Base-by-base conservation (phyloP, 2,113 vertebrate species). In the Alces alces region DNA sequence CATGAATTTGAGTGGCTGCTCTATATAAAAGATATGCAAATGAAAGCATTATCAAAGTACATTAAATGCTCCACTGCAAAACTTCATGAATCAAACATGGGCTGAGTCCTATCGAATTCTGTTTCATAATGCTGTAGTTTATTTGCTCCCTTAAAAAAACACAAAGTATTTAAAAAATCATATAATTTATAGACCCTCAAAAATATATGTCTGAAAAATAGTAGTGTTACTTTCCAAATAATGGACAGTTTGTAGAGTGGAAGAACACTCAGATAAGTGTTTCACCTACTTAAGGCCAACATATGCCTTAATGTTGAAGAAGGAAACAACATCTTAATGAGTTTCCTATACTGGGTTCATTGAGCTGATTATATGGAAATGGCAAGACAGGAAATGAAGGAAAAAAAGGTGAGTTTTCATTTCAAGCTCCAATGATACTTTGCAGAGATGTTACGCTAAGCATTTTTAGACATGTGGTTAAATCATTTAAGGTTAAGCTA, bases 1-100 rank as follows among this genome's bases (percentile, higher is more conserved):
- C 36, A 50, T 39, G 43, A 93, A 82, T 94, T 27, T 92, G 43
- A 97, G 39, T 87, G 79, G 17, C 30, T 92, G 2, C 55, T 93
- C 61, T 78, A 64, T 28, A 33, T 87, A 73, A 19, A 79, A 55
- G 33, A 73, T 64, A 85, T 85, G 64, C 66, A 96, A 92, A 92
- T 93, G 8, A 93, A 58, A 89, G 8, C 28, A 36, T 90, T 87
- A 61, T 54, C 61, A 87, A 95, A 97, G 80, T 93, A 30, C 39
- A 84, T 87, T 97, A 97, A 96, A 82, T 76, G 60, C 39, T 78
- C 55, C 43, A 90, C 73, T 90, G 19, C 64, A 79, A 96, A 90
- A 73, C 43, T 86, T 96, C 92, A 96, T 90, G 64, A 95, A 90
- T 96, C 84, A 97, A 92, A 90, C 78, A 95, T 93, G 82, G 47